Conservation (phyloP, 1,140 invertebrate genomes). For the Aphelenchoides besseyi region DNA sequence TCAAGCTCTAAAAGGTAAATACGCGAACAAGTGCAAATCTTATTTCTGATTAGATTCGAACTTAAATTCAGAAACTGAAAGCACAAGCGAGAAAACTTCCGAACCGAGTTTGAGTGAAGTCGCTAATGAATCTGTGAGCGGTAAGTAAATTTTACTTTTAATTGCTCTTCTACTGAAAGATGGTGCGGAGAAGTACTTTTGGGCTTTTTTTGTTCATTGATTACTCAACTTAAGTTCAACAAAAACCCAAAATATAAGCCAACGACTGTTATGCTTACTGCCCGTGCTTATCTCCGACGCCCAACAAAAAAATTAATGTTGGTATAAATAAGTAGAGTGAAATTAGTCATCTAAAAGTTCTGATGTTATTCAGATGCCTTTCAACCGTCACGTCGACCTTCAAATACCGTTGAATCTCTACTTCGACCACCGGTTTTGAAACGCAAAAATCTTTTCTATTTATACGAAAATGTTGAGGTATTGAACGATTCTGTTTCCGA, state of each 20-base stretch:
- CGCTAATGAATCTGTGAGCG: constrained; percentile 25
- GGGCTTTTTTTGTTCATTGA: not conserved
- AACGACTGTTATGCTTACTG: too few relatives aligned
- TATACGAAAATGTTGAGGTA: constrained; percentile 46
- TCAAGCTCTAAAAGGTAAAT: constrained; percentile 42
- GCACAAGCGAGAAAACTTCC: not conserved
- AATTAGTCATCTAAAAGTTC: too few relatives aligned
- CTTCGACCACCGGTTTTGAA: constrained; percentile 46
- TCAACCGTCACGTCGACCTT: constrained; percentile 23
- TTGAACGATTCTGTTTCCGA: constrained; percentile 26
- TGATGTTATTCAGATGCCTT: not conserved
- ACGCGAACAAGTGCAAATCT: not conserved
- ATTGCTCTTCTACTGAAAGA: not conserved
- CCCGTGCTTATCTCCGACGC: too few relatives aligned
- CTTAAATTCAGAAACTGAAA: not conserved
- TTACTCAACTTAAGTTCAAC: too few relatives aligned
- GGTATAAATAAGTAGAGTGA: too few relatives aligned
- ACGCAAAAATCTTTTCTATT: constrained; percentile 39
- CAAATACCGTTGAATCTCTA: constrained; percentile 43
- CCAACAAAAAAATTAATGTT: too few relatives aligned
- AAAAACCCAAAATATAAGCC: too few relatives aligned
- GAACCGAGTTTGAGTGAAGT: constrained; percentile 19
- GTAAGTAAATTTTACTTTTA: not conserved
- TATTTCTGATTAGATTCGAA: not conserved
- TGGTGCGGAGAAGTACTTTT: not conserved